Conservation (phyloP, 2,113 vertebrate genomes). For the Naja naja region DNA sequence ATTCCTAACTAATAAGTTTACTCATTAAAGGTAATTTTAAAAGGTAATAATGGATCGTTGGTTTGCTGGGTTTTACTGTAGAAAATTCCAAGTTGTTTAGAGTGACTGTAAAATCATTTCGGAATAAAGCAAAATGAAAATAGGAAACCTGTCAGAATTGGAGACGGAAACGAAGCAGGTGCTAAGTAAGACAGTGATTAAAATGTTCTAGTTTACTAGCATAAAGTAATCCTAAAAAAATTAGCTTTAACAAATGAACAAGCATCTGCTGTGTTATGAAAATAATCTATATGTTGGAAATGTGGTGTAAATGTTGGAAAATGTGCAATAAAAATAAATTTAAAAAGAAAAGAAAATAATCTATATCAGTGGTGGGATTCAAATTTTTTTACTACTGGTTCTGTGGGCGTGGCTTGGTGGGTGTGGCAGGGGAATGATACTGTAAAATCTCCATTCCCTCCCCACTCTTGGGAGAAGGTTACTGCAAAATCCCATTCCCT, state of each 20-base stretch:
- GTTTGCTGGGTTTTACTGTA: not conserved
- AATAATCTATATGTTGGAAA: not conserved
- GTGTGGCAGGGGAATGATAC: too few relatives aligned
- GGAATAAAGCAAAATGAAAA: not conserved
- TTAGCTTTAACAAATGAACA: not conserved
- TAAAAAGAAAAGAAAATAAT: not conserved
- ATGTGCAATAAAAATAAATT: too few relatives aligned
- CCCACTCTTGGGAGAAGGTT: too few relatives aligned
- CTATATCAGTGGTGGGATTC: too few relatives aligned
- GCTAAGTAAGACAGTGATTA: not conserved
- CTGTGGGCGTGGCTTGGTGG: too few relatives aligned
- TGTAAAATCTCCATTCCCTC: too few relatives aligned
- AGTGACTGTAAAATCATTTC: not conserved
- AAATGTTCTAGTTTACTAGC: not conserved
- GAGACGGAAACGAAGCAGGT: not conserved
- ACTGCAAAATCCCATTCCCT: too few relatives aligned
- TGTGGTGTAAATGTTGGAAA: too few relatives aligned
- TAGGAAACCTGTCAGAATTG: not conserved
- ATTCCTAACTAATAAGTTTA: not conserved
- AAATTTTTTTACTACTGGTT: too few relatives aligned
- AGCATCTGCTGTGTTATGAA: not conserved
- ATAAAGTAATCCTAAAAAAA: not conserved
- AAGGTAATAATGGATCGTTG: not conserved
- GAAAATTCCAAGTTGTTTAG: not conserved
- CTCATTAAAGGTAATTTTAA: not conserved